These are phyloP conservation scores for Idaea straminata DNA, from an alignment of 2,888 invertebrate genomes.

Conservation along the genomic window DNA sequence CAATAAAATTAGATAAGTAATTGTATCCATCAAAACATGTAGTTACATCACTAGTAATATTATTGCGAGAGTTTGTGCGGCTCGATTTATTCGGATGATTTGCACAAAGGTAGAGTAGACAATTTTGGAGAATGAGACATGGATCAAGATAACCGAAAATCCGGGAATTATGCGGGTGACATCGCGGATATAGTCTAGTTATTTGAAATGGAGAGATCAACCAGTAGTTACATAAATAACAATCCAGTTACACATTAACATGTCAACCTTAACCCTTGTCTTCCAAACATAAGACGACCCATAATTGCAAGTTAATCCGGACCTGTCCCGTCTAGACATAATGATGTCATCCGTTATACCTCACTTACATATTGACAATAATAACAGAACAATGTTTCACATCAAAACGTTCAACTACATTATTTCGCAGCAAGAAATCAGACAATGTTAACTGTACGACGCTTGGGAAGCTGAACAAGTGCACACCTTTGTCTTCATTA, in stretches of 20 bases:
- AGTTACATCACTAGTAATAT: background rate
- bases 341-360: constrained; percentile 22
- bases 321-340: constrained; percentile 23
- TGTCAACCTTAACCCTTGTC: constrained; percentile 8
- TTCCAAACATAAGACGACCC: constrained; percentile 9
- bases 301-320: constrained; percentile 17
- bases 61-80: background rate
- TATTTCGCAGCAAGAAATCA: constrained; percentile 41
- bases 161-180: background rate
- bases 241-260: background rate
- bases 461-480: constrained; percentile 67
- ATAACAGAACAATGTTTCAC: constrained; percentile 38
- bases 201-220: background rate
- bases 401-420: constrained; percentile 31
- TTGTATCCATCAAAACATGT: background rate
- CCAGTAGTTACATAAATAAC: background rate
- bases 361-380: constrained; percentile 13
- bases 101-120: background rate
- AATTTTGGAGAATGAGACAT: too few species aligned
- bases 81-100: background rate
- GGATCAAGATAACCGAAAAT: background rate
- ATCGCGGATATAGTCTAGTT: background rate
- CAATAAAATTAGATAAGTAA: background rate
- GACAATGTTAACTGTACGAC: constrained; percentile 53
- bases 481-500: constrained; percentile 51